Evolutionary conservation across 1,140 invertebrate species (phyloP).

Genomic region (Drosophila repletoides): DNA sequence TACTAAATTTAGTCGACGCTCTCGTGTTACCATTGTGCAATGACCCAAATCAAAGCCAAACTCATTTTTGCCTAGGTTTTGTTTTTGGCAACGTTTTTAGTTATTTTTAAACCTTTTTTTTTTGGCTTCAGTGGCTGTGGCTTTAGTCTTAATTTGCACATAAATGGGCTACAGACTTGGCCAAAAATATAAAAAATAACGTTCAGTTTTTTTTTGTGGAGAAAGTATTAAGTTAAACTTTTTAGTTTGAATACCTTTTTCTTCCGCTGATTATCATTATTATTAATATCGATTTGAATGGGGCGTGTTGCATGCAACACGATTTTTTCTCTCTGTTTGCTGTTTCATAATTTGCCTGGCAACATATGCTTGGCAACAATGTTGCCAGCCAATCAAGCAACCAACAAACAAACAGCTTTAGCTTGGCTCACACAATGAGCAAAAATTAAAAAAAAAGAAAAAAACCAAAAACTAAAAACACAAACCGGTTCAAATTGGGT

Average conservation of each 20-base stretch:
- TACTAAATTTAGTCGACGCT: constrained; percentile 71
- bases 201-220: constrained; percentile 39
- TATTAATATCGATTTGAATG: constrained; percentile 32
- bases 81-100: constrained; percentile 9
- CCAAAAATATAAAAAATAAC: constrained; percentile 11
- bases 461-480: constrained; percentile 26
- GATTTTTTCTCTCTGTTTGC: neutral
- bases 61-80: constrained; percentile 39
- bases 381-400: constrained; percentile 33
- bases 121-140: no score
- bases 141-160: constrained; percentile 64
- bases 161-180: constrained; percentile 44
- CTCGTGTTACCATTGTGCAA: constrained; percentile 78
- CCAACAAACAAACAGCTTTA: constrained; percentile 31
- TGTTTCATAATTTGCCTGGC: constrained; percentile 59
- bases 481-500: constrained; percentile 77
- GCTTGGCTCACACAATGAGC: constrained; percentile 35
- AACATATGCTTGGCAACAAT: constrained; percentile 57
- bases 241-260: constrained; percentile 24
- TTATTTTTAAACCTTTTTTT: constrained; percentile 33
- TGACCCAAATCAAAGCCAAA: constrained; percentile 77
- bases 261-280: constrained; percentile 23
- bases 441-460: constrained; percentile 21
- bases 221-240: constrained; percentile 52
- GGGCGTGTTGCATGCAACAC: constrained; percentile 29